Evolutionary conservation across 2,113 vertebrate species (phyloP).

Genomic region (Candoia aspera): DNA sequence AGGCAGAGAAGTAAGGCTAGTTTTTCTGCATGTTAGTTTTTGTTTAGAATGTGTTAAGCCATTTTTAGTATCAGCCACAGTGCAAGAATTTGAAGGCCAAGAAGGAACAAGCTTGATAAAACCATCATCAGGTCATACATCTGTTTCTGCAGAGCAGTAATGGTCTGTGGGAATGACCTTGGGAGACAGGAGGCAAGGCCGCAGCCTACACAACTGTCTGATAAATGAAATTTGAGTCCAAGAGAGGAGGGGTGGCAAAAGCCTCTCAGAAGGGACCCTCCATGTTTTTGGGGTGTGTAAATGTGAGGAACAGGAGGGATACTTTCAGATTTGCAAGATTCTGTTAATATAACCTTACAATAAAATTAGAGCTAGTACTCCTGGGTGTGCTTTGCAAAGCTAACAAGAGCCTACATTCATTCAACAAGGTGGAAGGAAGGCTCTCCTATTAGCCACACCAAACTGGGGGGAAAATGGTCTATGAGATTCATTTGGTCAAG

Average conservation of each 20-base stretch:
- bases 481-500: neutral
- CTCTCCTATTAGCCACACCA: neutral
- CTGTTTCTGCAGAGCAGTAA: neutral
- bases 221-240: neutral
- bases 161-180: neutral
- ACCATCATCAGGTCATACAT: neutral
- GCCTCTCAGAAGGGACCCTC: neutral
- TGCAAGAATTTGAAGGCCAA: neutral
- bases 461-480: neutral
- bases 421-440: neutral
- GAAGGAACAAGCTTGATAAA: neutral
- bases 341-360: neutral
- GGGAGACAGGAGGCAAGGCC: neutral
- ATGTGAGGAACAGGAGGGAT: neutral
- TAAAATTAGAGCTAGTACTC: neutral
- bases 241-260: neutral
- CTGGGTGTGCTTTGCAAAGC: neutral
- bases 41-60: neutral
- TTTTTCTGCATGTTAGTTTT: neutral
- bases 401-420: neutral
- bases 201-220: neutral
- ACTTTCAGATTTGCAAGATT: neutral
- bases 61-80: neutral
- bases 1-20: neutral
- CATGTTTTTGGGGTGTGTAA: neutral